A percentile compares a stretch with the other conserved stretches of the same genome.
phyloP scores from a whole-genome alignment of 2,113 vertebrate species.

The Nyctereutes procyonoides region DNA sequence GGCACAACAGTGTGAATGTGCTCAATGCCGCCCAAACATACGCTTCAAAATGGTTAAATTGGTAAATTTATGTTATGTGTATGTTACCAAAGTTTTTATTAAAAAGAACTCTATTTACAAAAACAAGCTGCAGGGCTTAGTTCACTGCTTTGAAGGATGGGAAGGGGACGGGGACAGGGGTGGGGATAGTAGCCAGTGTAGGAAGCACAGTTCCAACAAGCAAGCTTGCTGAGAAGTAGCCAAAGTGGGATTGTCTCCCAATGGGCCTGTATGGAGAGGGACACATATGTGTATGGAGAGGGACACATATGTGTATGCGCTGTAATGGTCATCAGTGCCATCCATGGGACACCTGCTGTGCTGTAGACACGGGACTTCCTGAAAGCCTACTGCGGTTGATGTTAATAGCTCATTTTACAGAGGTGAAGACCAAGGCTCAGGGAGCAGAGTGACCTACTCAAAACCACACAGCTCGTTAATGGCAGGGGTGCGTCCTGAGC shows the following conservation, averaged over 20 bases:
- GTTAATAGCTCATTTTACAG: rapidly evolving
- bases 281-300: rapidly evolving
- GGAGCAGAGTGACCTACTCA: background rate
- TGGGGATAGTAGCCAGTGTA: too few relatives aligned
- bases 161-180: too few relatives aligned
- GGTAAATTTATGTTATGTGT: background rate
- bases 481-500: rapidly evolving
- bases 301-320: rapidly evolving
- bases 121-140: background rate
- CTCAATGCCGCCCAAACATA: rapidly evolving
- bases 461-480: rapidly evolving
- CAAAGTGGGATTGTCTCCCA: background rate
- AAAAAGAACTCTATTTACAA: background rate
- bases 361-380: background rate
- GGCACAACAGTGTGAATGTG: rapidly evolving
- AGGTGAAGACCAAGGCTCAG: background rate
- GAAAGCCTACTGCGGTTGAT: rapidly evolving
- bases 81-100: background rate
- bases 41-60: background rate
- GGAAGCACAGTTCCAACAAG: background rate
- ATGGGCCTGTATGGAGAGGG: rapidly evolving
- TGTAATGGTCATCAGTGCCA: rapidly evolving
- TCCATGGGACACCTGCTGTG: rapidly evolving
- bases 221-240: too few relatives aligned
- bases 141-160: background rate